Base-by-base conservation (phyloP, 2,113 vertebrate species). In the Elephas maximus region DNA sequence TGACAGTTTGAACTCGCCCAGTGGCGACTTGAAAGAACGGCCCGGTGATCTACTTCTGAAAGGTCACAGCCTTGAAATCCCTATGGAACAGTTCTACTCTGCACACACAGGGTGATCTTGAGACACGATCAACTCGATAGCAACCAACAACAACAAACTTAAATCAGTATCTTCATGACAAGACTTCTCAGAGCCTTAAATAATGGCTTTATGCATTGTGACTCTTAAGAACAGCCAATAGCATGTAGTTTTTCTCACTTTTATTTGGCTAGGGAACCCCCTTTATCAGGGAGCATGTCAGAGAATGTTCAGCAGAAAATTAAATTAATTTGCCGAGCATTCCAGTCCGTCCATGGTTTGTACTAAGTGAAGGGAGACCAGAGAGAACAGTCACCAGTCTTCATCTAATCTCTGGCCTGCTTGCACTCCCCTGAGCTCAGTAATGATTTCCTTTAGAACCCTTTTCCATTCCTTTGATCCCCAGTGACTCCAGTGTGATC, bases 401-500 rank as follows among this genome's bases (percentile, higher is more conserved):
- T 80, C 1, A 0, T 33, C 21, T 20, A 51, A 5, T n/a, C n/a
- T 14, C 74, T 12, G 7, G 73, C 10, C 65, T 63, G n/a, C 17
- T 30, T 26, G 23, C 24, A 18, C 60, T 24, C 65, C 10, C 23
- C 5, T 6, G 57, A n/a, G 12, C 41, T 73, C 37, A 33, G 4
- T 21, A 20, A 51, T 57, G 15, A 17, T 14, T 86, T 79, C n/a
- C 8, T 3, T 10, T 65, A 37, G 23, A 79, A 12, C 10, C 30
- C 8, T 1, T 3, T 18, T 41, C 51, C 8, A 33, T 60, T 28
- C 33, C 14, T 65, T 89, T 12, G 2, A 2, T 44, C 21, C 26
- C 6, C 33, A 5, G 1, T 6, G 28, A 57, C 17, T 23, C 8
- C 23, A 12, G 2, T 0, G 23, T 18, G 53, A 30, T 9, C 14